Percentiles rank a stretch among this genome's conserved stretches.
phyloP scores from a whole-genome alignment of 2,888 invertebrate genomes.

The Apotomis betuletana region DNA sequence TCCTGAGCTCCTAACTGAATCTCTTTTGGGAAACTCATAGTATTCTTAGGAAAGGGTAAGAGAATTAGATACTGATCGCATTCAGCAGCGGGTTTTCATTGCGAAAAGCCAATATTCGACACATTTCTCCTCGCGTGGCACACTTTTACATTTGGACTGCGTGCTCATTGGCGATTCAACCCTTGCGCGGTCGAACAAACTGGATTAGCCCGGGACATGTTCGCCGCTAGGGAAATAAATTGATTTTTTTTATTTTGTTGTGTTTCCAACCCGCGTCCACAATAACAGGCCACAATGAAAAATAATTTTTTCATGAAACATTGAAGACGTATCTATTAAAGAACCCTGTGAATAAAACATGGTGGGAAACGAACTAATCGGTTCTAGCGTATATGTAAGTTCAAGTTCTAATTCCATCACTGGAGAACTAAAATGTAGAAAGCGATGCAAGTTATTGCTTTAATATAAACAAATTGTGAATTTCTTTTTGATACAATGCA shows the following conservation, averaged over 20 bases:
- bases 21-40: slow-evolving; percentile 28
- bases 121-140: slow-evolving; percentile 68
- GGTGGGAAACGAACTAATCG: background rate
- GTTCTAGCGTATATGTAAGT: background rate
- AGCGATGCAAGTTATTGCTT: too few relatives aligned
- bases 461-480: too few relatives aligned
- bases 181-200: slow-evolving; percentile 82
- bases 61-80: slow-evolving; percentile 66
- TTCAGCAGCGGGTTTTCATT: slow-evolving; percentile 66
- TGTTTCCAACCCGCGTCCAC: slow-evolving; percentile 69
- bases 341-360: slow-evolving; percentile 41
- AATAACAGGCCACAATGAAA: slow-evolving; percentile 75
- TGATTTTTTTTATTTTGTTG: slow-evolving; percentile 74
- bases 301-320: slow-evolving; percentile 66
- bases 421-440: too few relatives aligned
- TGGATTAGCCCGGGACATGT: slow-evolving; percentile 81
- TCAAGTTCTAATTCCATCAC: too few relatives aligned
- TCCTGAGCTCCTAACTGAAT: slow-evolving; percentile 32
- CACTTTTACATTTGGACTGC: slow-evolving; percentile 77
- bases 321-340: slow-evolving; percentile 61
- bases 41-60: slow-evolving; percentile 57
- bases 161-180: slow-evolving; percentile 81
- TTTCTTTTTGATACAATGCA: too few relatives aligned
- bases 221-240: slow-evolving; percentile 80
- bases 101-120: slow-evolving; percentile 72